Conservation (phyloP, 2,888 invertebrate species). For the Phalangium opilio region DNA sequence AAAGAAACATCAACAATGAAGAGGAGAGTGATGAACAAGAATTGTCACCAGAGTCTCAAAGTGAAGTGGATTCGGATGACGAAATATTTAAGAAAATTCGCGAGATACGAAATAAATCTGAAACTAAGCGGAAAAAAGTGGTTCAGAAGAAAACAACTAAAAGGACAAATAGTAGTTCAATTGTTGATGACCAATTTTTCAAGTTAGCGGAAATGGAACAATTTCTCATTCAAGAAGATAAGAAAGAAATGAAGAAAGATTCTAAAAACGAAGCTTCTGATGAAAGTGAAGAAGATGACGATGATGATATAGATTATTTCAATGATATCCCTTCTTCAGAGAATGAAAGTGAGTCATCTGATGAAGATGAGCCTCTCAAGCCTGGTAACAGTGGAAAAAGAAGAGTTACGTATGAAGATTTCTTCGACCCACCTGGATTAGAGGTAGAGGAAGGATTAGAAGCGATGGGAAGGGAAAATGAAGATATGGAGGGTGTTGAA, state of each 20-base stretch:
- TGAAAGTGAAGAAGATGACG: constrained; percentile 37
- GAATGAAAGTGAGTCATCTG: constrained; percentile 12
- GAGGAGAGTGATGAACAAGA: constrained; percentile 4
- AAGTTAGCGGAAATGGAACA: constrained; percentile 73
- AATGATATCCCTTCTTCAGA: constrained; percentile 29
- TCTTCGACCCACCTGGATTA: constrained; percentile 25
- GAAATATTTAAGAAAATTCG: background rate
- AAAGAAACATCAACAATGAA: constrained; percentile 29
- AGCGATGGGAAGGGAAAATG: constrained; percentile 8
- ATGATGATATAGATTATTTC: constrained; percentile 44
- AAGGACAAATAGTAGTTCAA: constrained; percentile 37
- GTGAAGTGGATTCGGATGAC: background rate
- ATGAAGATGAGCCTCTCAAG: background rate
- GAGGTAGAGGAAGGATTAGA: constrained; percentile 9
- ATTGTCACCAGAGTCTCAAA: background rate
- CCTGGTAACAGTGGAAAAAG: background rate
- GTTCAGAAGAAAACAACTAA: constrained; percentile 13
- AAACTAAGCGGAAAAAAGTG: background rate
- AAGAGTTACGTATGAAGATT: constrained; percentile 23
- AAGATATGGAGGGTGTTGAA: constrained; percentile 11
- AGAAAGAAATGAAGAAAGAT: constrained; percentile 13
- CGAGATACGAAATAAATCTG: background rate
- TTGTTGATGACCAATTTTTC: constrained; percentile 83
- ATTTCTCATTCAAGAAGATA: constrained; percentile 63
- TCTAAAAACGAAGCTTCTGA: constrained; percentile 3